phyloP scores from a whole-genome alignment of 1,140 invertebrate species.

The Meloidogyne hapla region DNA sequence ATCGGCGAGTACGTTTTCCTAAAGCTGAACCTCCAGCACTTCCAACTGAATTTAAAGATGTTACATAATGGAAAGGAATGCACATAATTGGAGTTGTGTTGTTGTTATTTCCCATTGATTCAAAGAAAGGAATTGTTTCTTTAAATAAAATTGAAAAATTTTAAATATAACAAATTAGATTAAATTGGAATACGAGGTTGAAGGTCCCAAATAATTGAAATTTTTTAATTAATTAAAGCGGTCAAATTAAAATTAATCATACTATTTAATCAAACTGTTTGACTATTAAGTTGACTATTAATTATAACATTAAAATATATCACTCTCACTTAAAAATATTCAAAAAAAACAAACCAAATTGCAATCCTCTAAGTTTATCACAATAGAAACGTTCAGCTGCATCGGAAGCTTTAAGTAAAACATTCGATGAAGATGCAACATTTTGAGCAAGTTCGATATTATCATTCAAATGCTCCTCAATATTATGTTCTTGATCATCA shows the following conservation, averaged over 20 bases:
- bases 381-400: slow-evolving; percentile 18
- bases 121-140: slow-evolving; percentile 39
- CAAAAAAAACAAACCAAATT: slow-evolving; percentile 37
- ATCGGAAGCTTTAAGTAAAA: neutral
- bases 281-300: no score
- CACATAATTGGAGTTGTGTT: slow-evolving; percentile 19
- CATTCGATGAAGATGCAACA: slow-evolving; percentile 2
- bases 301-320: no score
- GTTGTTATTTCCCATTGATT: neutral
- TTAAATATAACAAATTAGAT: no score
- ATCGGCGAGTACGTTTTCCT: slow-evolving; percentile 79
- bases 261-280: no score
- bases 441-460: neutral
- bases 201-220: no score
- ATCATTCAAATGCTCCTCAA: neutral
- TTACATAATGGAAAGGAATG: slow-evolving; percentile 86
- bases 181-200: no score
- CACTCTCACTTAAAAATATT: no score
- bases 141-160: no score
- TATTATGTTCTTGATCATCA: slow-evolving; percentile 9
- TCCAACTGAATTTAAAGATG: slow-evolving; percentile 68
- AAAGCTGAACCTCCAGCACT: slow-evolving; percentile 79
- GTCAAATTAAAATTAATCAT: no score
- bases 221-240: no score
- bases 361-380: slow-evolving; percentile 20